These are phyloP conservation scores for Phalacrocorax brasilianus DNA, from an alignment of 2,113 vertebrate species.

Conservation along the genomic window DNA sequence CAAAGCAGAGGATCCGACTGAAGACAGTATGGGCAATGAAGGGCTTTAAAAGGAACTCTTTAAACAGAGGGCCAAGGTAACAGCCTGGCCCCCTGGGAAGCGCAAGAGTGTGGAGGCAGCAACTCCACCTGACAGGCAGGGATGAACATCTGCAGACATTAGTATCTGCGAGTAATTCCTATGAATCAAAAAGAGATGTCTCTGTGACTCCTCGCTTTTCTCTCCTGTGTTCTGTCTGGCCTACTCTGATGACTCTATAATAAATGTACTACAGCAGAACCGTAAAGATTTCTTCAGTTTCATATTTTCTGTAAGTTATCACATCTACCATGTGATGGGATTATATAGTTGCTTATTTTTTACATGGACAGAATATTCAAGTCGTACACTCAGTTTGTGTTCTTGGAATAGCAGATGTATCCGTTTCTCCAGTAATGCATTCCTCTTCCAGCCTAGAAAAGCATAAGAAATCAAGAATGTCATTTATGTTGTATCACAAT, in stretches of 20 bases:
- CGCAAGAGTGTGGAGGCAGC: not conserved
- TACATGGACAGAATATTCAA: not conserved
- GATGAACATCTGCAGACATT: not conserved
- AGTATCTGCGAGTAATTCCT: not conserved
- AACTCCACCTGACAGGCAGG: not conserved
- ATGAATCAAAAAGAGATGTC: not conserved
- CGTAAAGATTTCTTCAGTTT: constrained; percentile 34
- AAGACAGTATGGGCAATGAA: not conserved
- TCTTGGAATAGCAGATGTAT: not conserved
- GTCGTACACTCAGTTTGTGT: constrained; percentile 1
- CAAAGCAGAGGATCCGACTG: not conserved
- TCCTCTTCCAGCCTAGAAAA: not conserved
- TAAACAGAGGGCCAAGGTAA: not conserved
- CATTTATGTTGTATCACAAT: not conserved
- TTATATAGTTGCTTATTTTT: constrained; percentile 21
- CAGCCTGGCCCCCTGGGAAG: not conserved
- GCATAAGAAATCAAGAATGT: not conserved
- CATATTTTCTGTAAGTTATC: not conserved
- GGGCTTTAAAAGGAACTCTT: not conserved
- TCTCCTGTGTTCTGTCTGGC: not conserved
- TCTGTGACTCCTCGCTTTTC: rapidly evolving
- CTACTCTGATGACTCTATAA: not conserved
- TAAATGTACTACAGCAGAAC: not conserved
- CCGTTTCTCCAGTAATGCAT: not conserved
- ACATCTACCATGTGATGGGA: not conserved